These are phyloP conservation scores for Drosophila tanythrix DNA, from an alignment of 2,888 invertebrate species.

Conservation along the genomic window DNA sequence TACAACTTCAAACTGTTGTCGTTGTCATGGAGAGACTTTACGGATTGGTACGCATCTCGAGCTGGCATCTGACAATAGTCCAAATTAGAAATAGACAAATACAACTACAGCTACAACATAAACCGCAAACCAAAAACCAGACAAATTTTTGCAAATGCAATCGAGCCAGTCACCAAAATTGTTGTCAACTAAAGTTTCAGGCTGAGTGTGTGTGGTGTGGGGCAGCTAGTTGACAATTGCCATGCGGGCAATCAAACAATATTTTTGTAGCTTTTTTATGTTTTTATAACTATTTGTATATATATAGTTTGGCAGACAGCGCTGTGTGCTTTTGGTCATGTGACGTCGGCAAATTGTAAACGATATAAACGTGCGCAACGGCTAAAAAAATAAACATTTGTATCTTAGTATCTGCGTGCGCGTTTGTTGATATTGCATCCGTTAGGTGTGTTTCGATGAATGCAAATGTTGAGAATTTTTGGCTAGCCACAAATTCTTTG, in stretches of 20 bases:
- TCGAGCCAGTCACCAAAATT: slow-evolving; percentile 27
- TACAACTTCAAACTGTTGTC: slow-evolving; percentile 31
- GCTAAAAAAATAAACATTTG: slow-evolving; percentile 52
- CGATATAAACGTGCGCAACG: slow-evolving; percentile 65
- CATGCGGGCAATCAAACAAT: slow-evolving; percentile 69
- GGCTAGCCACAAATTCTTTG: slow-evolving; percentile 46
- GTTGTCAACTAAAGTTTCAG: slow-evolving; percentile 12
- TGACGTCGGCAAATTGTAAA: slow-evolving; percentile 64
- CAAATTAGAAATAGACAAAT: slow-evolving; percentile 61
- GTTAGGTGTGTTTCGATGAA: slow-evolving; percentile 74
- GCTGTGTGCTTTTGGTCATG: slow-evolving; percentile 66
- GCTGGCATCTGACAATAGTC: slow-evolving; percentile 65
- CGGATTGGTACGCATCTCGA: slow-evolving; percentile 53
- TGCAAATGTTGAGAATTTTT: slow-evolving; percentile 69
- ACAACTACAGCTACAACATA: slow-evolving; percentile 6
- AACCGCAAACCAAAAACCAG: slow-evolving; percentile 23
- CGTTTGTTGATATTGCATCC: slow-evolving; percentile 64
- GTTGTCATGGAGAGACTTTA: slow-evolving; percentile 47
- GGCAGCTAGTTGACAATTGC: slow-evolving; percentile 59
- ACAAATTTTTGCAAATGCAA: slow-evolving; percentile 72
- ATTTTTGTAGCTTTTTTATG: slow-evolving; percentile 17
- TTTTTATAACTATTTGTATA: slow-evolving; percentile 31
- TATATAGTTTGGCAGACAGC: slow-evolving; percentile 29
- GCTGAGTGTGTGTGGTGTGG: slow-evolving; percentile 9
- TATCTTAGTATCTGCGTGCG: slow-evolving; percentile 57